A percentile compares a stretch with the other conserved stretches of the same genome.
These are phyloP conservation scores for Notechis scutatus DNA, from an alignment of 2,113 vertebrate genomes.

Conservation along the genomic window DNA sequence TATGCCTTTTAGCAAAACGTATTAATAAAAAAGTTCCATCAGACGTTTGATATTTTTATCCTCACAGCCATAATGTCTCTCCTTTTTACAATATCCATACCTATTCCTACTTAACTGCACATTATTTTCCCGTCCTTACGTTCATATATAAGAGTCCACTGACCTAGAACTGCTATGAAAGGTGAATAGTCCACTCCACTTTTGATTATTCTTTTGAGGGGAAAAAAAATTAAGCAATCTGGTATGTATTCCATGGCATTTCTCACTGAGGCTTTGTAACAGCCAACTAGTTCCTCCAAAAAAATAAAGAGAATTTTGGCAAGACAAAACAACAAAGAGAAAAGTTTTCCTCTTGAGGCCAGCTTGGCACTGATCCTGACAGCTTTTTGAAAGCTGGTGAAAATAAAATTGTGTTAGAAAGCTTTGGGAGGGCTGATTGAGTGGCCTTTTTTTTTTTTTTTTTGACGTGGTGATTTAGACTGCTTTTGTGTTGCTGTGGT, in stretches of 20 bases:
- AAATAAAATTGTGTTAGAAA: not conserved
- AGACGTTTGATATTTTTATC: too few species aligned
- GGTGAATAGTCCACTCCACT: not conserved
- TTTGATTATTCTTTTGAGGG: not conserved
- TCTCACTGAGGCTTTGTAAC: not conserved
- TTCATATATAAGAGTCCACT: not conserved
- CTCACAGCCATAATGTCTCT: too few species aligned
- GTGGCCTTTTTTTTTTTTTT: not conserved
- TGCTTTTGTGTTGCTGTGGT: not conserved
- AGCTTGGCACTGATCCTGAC: not conserved
- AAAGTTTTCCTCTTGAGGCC: not conserved
- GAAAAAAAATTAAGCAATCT: not conserved
- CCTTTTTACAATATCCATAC: not conserved
- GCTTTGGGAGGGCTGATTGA: not conserved
- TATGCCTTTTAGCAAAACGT: not conserved
- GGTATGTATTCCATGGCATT: not conserved
- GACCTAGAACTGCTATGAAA: not conserved
- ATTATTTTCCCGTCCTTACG: not conserved
- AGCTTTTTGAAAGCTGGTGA: not conserved
- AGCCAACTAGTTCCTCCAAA: not conserved
- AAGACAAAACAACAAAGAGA: not conserved
- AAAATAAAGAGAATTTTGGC: not conserved
- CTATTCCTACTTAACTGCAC: not conserved
- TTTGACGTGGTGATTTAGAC: not conserved
- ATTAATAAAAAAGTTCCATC: not conserved